These are phyloP conservation scores for Mionectes macconnelli DNA, from an alignment of 2,113 vertebrate genomes.

Conservation along the genomic window DNA sequence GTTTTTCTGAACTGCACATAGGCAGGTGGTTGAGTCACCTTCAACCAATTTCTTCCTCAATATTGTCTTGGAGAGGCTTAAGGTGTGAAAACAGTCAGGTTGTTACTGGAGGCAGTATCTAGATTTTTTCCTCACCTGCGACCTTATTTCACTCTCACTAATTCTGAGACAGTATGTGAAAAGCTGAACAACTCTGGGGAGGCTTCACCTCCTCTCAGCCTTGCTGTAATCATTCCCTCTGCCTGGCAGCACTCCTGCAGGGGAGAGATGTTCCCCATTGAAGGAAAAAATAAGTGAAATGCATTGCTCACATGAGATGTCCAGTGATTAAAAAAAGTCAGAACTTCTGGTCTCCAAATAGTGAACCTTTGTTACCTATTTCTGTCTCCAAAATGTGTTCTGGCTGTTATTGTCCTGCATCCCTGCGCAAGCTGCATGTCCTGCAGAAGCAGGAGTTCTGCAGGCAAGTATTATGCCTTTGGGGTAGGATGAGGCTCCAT, in stretches of 20 bases:
- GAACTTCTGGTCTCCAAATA: not conserved
- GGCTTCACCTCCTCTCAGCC: not conserved
- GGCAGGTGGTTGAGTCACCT: not conserved
- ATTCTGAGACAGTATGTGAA: not conserved
- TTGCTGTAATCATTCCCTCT: not conserved
- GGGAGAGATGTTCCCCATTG: not conserved
- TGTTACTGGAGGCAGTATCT: not conserved
- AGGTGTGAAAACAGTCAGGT: not conserved
- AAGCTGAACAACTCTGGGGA: not conserved
- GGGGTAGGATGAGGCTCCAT: not conserved
- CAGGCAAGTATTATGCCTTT: not conserved
- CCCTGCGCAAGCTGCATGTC: not conserved
- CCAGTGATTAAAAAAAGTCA: not conserved
- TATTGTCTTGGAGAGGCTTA: not conserved
- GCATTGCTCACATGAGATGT: not conserved
- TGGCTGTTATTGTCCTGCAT: not conserved
- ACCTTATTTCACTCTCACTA: not conserved
- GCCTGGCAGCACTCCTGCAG: not conserved
- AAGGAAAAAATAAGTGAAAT: not conserved
- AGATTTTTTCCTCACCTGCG: not conserved
- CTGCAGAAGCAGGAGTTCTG: not conserved
- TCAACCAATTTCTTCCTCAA: not conserved
- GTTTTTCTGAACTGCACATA: not conserved
- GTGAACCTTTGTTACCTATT: not conserved
- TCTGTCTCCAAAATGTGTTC: rapidly evolving